Evolutionary conservation across 2,797 vertebrate genomes (phyloP).

Genomic region (Onychomys arenicola): DNA sequence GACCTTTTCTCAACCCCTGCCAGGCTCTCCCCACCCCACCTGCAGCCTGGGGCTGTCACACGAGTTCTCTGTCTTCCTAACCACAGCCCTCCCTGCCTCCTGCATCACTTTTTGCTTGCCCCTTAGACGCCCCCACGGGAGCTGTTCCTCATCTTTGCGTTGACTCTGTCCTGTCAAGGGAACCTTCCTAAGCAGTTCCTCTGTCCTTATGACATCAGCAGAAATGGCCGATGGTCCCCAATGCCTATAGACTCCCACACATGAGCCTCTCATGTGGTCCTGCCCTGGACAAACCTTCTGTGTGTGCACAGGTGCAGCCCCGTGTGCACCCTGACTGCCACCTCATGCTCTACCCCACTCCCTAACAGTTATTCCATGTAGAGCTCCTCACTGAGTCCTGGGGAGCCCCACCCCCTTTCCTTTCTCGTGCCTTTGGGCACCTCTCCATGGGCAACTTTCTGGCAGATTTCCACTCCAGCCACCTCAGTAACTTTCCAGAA

Average conservation of each 20-base stretch:
- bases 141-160: background rate
- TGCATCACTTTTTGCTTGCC: background rate
- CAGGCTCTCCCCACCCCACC: background rate
- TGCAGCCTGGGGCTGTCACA: background rate
- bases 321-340: background rate
- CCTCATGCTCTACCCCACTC: background rate
- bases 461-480: background rate
- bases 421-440: background rate
- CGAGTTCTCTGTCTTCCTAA: background rate
- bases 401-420: background rate
- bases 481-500: background rate
- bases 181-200: background rate
- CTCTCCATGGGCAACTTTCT: background rate
- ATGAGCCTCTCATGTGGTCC: background rate
- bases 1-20: background rate
- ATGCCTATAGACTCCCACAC: background rate
- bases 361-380: background rate
- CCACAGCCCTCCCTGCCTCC: background rate
- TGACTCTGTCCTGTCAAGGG: background rate
- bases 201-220: background rate
- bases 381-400: background rate
- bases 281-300: background rate
- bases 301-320: fast-evolving
- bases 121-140: background rate
- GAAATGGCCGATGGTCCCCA: background rate